Evolutionary conservation across 2,797 vertebrate species (phyloP), one percentile per base, ranked within the genome.

Genomic region (Fistularia tabacaria): DNA sequence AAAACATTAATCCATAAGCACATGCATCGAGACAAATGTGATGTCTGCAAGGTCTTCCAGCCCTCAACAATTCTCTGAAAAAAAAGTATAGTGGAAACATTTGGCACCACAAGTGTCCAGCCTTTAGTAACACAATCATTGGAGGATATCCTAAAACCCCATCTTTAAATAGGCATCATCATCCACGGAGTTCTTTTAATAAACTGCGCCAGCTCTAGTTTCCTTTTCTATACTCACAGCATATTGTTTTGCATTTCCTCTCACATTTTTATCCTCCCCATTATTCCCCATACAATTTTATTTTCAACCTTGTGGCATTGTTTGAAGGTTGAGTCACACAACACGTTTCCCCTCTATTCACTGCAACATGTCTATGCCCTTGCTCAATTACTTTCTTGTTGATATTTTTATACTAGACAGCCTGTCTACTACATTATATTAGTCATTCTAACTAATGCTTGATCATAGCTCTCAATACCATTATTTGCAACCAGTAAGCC

Each of bases 201-300:
- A 88, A 79, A 86, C 73, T 57, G 8, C 0, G 5, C 9, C 47
- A 46, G 60, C 79, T 65, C 44, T 3, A 66, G 53, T 80, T 80
- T 70, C 82, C 58, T 39, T 83, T 81, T 66, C 71, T 65, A 66
- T 43, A 54, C 56, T 66, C 61, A 49, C 14, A 49, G 51, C 50
- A 64, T 78, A 88, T 87, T 89, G 85, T 88, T 79, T 45, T 66
- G 46, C 13, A 57, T 79, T 86, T 82, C 85, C 79, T 80, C 72
- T 78, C 54, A 65, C 49, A 71, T 81, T 76, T 74, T 68, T 64
- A 81, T 75, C 64, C 79, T 83, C 78, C 74, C 83, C 64, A 76
- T 63, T 72, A 77, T 74, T 84, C 83, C 75, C 77, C 80, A 46
- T 38, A 40, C 45, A 46, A 1, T 51, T 71, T 72, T 80, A 76